Percentiles rank a stretch among this genome's conserved stretches.
These are phyloP conservation scores for Lasioglossum albipes DNA, from an alignment of 1,140 invertebrate genomes.

Conservation along the genomic window DNA sequence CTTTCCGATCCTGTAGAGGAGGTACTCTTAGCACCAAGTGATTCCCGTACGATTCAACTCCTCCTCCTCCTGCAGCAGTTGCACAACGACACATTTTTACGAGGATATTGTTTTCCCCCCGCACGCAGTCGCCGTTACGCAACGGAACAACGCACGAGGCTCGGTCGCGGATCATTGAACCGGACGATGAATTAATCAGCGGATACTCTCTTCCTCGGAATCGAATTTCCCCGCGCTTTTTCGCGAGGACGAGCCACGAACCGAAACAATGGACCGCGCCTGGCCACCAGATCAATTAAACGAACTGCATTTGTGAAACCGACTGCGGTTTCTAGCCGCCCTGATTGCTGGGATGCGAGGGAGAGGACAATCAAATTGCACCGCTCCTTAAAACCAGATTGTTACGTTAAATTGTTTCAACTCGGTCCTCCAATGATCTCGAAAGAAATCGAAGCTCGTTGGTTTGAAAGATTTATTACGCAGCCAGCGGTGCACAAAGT, in stretches of 20 bases:
- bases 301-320: no score
- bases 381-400: no score
- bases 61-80: not conserved
- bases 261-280: no score
- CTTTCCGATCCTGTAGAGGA: no score
- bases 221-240: slow-evolving; percentile 34
- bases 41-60: not conserved
- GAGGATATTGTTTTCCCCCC: slow-evolving; percentile 8
- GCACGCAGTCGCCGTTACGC: not conserved
- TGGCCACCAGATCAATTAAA: not conserved
- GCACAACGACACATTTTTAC: not conserved
- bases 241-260: not conserved
- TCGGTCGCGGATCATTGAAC: slow-evolving; percentile 42
- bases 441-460: no score
- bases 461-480: no score
- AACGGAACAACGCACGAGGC: slow-evolving; percentile 11
- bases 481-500: no score
- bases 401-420: no score
- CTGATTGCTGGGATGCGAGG: no score
- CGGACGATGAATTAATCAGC: slow-evolving; percentile 45
- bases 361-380: no score
- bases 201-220: slow-evolving; percentile 19
- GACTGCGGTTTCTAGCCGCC: no score
- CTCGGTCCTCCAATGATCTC: no score
- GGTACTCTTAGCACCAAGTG: not conserved